Evolutionary conservation across 1,140 invertebrate species (phyloP).

Genomic region (Lucilia sericata): DNA sequence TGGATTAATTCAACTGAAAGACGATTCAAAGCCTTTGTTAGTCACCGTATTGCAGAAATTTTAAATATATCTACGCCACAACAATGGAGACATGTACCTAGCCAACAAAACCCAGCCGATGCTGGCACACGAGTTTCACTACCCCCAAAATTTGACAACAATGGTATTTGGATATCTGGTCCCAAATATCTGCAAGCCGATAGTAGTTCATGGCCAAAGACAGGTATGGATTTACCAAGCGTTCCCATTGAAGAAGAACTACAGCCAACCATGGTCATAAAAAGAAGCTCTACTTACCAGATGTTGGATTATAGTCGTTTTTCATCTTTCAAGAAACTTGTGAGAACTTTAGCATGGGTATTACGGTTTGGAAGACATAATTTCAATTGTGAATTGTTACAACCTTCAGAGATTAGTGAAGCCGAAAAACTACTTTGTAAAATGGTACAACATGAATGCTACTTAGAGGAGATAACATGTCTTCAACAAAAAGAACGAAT

Average conservation of each 20-base stretch:
- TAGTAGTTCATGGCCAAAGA: too few species aligned
- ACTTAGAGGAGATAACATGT: background rate
- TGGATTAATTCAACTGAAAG: constrained; percentile 38
- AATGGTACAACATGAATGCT: constrained; percentile 22
- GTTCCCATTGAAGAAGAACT: too few species aligned
- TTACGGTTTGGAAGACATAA: too few species aligned
- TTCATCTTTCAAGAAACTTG: too few species aligned
- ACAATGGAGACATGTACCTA: constrained; percentile 55
- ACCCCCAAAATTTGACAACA: background rate
- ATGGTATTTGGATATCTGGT: constrained; percentile 48
- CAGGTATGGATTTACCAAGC: background rate
- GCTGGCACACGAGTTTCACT: constrained; percentile 43
- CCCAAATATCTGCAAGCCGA: constrained; percentile 47
- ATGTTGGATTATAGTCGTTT: too few species aligned
- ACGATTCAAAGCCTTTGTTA: constrained; percentile 63
- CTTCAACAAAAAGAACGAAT: background rate
- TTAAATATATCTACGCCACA: constrained; percentile 45
- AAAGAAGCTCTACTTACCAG: too few species aligned
- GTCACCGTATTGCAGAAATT: constrained; percentile 65
- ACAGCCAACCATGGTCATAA: too few species aligned
- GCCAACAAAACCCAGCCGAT: constrained; percentile 55
- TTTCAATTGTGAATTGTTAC: too few species aligned
- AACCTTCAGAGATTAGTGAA: too few species aligned
- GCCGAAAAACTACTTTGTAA: too few species aligned
- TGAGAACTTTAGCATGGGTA: too few species aligned